Conservation (phyloP, 1,140 invertebrate species). For the Pseudachorutes palmiensis region DNA sequence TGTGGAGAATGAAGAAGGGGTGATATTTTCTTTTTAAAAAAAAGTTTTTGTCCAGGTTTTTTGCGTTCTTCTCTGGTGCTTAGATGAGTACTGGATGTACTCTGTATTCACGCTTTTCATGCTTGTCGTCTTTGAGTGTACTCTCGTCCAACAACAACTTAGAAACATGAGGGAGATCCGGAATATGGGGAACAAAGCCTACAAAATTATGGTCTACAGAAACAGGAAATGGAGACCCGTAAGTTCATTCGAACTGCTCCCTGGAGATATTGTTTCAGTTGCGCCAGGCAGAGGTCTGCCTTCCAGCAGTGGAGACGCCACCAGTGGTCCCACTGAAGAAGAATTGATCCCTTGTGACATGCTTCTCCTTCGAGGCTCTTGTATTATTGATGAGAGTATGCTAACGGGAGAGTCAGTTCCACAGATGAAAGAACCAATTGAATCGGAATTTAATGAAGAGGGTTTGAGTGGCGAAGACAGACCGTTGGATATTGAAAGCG, state of each 20-base stretch:
- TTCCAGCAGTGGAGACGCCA: not conserved
- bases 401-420: slow-evolving; percentile 95
- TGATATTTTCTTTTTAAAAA: too few relatives aligned
- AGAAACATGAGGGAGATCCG: slow-evolving; percentile 98
- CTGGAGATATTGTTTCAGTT: slow-evolving; percentile 95
- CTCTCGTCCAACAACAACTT: slow-evolving; percentile 94
- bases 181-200: slow-evolving; percentile 99
- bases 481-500: slow-evolving; percentile 70
- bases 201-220: slow-evolving; percentile 83
- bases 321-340: slow-evolving; percentile 53
- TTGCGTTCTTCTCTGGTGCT: slow-evolving; percentile 95
- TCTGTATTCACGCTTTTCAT: slow-evolving; percentile 95
- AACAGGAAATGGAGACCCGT: slow-evolving; percentile 85
- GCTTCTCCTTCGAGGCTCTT: slow-evolving; percentile 82
- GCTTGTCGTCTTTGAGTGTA: slow-evolving; percentile 96
- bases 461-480: slow-evolving; percentile 24
- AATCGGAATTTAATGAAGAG: slow-evolving; percentile 57
- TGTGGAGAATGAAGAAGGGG: too few relatives aligned
- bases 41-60: slow-evolving; percentile 67
- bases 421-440: slow-evolving; percentile 97
- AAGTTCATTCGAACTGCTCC: slow-evolving; percentile 76
- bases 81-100: slow-evolving; percentile 98
- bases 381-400: slow-evolving; percentile 97
- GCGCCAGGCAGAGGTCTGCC: slow-evolving; percentile 67
- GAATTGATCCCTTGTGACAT: slow-evolving; percentile 95